Evolutionary conservation across 2,888 invertebrate genomes (phyloP).

Genomic region (Caenorhabditis sulstoni): DNA sequence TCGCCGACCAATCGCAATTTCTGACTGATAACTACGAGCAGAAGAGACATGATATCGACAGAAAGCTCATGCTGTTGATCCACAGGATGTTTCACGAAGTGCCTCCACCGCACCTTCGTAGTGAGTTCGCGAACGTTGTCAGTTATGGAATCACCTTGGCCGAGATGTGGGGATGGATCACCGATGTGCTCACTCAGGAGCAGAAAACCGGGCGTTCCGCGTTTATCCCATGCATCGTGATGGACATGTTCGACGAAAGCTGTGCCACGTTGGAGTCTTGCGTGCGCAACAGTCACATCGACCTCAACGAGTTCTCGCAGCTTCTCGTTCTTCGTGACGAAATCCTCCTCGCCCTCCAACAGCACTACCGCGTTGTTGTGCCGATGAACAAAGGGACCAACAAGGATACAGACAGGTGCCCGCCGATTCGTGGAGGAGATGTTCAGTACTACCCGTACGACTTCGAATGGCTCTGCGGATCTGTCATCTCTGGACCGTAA

Average conservation of each 20-base stretch:
- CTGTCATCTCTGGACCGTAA: constrained; percentile 33
- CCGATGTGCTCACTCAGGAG: no score
- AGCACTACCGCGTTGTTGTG: neutral
- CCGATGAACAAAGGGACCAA: neutral
- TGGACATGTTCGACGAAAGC: constrained; percentile 6
- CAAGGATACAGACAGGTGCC: no score
- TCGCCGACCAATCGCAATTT: neutral
- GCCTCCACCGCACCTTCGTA: constrained; percentile 19
- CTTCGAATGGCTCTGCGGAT: constrained; percentile 30
- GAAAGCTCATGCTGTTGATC: neutral
- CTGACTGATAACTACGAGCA: neutral
- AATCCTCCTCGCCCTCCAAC: neutral
- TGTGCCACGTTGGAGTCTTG: neutral
- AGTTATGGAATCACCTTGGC: neutral
- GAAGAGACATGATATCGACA: neutral
- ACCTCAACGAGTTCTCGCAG: neutral
- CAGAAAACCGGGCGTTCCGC: no score
- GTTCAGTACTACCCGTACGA: constrained; percentile 16
- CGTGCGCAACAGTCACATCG: neutral
- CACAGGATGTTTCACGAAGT: neutral
- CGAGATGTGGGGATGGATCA: constrained; percentile 20
- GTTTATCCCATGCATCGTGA: neutral
- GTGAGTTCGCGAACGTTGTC: constrained; percentile 18
- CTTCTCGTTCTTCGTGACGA: constrained; percentile 7
- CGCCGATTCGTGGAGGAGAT: no score